Percentiles rank a stretch among this genome's conserved stretches.
Evolutionary conservation across 2,797 vertebrate genomes (phyloP).

Genomic region (Cynodonichthys magdalenae): DNA sequence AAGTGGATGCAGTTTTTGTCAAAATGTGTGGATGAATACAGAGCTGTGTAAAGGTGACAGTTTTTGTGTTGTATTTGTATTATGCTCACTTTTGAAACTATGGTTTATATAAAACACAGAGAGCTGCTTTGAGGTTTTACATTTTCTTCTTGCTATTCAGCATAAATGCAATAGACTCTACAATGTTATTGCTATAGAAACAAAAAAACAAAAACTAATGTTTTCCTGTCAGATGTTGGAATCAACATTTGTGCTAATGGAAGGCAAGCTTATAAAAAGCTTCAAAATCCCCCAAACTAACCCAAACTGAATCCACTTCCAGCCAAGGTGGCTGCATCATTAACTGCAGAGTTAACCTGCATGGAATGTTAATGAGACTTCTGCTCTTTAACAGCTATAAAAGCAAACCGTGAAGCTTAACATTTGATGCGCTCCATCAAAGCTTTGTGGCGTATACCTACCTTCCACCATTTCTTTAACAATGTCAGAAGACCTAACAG

Average conservation of each 20-base stretch:
- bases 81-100: too few species aligned
- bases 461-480: slow-evolving; percentile 21
- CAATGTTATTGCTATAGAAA: background rate
- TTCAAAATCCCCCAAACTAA: slow-evolving; percentile 14
- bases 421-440: slow-evolving; percentile 12
- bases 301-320: slow-evolving; percentile 26
- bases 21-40: background rate
- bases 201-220: background rate
- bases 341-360: slow-evolving; percentile 30
- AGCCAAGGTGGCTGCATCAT: slow-evolving; percentile 39
- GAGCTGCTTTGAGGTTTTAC: background rate
- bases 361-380: slow-evolving; percentile 43
- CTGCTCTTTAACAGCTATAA: slow-evolving; percentile 25
- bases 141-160: background rate
- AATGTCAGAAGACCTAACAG: slow-evolving; percentile 25
- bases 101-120: too few species aligned
- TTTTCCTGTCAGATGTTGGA: background rate
- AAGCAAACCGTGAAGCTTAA: slow-evolving; percentile 28
- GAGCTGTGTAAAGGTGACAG: background rate
- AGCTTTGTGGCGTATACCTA: slow-evolving; percentile 22
- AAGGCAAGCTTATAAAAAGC: slow-evolving; percentile 35
- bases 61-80: background rate
- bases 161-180: background rate
- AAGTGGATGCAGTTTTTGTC: background rate
- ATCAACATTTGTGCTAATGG: slow-evolving; percentile 33